A percentile compares a stretch with the other conserved stretches of the same genome.
Conservation (phyloP, 2,113 vertebrate species). For the Scartelaos histophorus region DNA sequence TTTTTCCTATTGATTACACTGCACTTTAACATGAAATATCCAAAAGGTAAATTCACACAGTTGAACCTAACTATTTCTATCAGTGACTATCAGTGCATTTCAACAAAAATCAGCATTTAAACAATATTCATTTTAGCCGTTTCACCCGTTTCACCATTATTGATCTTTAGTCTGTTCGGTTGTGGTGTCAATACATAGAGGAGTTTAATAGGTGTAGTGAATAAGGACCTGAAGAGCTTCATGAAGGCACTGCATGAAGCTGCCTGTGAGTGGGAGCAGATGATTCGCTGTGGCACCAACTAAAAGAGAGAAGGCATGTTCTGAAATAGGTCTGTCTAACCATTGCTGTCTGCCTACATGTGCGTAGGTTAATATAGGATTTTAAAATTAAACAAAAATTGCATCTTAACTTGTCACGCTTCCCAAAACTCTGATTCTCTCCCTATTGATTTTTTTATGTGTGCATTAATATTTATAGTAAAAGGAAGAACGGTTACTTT, state of each 20-base stretch:
- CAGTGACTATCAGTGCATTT: too few species aligned
- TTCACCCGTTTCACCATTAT: too few species aligned
- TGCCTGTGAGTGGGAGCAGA: not conserved
- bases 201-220: not conserved
- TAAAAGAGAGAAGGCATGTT: slow-evolving; percentile 1
- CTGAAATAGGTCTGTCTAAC: not conserved
- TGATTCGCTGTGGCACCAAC: not conserved
- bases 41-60: too few species aligned
- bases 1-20: too few species aligned
- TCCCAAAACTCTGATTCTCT: not conserved
- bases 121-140: too few species aligned
- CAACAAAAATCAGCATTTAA: too few species aligned
- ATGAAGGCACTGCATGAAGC: not conserved
- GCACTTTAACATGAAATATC: too few species aligned
- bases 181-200: not conserved
- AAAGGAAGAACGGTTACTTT: not conserved
- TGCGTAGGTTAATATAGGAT: not conserved
- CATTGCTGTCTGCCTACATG: not conserved
- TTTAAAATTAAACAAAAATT: not conserved
- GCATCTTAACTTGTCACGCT: not conserved
- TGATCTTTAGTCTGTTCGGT: too few species aligned
- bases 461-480: not conserved
- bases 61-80: too few species aligned
- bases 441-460: not conserved
- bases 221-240: not conserved